Percentiles rank a stretch among this genome's conserved stretches.
Evolutionary conservation across 1,140 invertebrate species (phyloP).

Genomic region (Macrotrachela quadricornifera): DNA sequence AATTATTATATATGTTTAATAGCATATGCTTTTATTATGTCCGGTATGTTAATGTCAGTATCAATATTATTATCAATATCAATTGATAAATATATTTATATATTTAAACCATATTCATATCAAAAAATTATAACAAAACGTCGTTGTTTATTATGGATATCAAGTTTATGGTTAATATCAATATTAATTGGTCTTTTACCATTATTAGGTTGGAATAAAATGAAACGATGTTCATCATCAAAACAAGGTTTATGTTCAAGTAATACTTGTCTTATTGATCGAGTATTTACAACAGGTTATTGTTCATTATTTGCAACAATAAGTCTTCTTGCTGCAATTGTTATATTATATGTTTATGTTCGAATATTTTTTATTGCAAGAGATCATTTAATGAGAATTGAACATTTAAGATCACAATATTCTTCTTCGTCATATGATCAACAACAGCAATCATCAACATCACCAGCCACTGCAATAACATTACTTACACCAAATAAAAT

Average conservation of each 20-base stretch:
- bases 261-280: not conserved
- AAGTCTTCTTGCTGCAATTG: not conserved
- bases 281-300: slow-evolving; percentile 1
- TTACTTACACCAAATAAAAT: too few species aligned
- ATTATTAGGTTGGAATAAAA: slow-evolving; percentile 4
- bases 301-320: not conserved
- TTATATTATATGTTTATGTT: not conserved
- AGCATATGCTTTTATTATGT: slow-evolving; percentile 2
- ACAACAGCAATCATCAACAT: too few species aligned
- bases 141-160: not conserved
- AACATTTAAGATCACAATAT: too few species aligned
- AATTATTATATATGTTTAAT: slow-evolving; percentile 4
- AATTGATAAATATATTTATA: slow-evolving; percentile 2
- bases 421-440: too few species aligned
- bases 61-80: not conserved
- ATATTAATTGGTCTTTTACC: slow-evolving; percentile 1
- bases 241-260: not conserved
- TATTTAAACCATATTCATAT: slow-evolving; percentile 3
- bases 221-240: not conserved
- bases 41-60: slow-evolving; percentile 1
- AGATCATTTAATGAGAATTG: slow-evolving; percentile 1
- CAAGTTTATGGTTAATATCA: not conserved
- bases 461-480: too few species aligned
- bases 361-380: slow-evolving; percentile 1
- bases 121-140: not conserved